phyloP scores from a whole-genome alignment of 2,113 vertebrate species.

The Xenotilapia caudafasciata region DNA sequence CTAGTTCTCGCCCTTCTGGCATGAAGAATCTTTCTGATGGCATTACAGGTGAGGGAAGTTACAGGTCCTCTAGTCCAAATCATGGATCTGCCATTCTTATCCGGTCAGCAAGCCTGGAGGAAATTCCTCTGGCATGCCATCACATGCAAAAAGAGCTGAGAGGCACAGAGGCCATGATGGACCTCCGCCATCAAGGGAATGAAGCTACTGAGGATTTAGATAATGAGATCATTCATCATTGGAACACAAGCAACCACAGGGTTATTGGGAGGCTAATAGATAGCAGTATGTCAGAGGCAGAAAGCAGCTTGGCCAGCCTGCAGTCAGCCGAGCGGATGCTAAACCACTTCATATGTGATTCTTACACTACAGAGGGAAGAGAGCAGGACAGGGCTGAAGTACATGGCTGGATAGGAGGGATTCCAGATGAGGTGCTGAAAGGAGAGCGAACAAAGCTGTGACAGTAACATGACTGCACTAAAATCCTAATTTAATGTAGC shows the following conservation, averaged over 20 bases:
- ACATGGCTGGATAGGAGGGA: constrained; percentile 13
- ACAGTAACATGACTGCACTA: neutral
- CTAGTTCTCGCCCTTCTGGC: neutral
- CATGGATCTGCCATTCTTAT: constrained; percentile 53
- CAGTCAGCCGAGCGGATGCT: constrained; percentile 65
- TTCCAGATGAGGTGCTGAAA: constrained; percentile 35
- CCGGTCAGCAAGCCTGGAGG: constrained; percentile 71
- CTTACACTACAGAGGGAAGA: constrained; percentile 1
- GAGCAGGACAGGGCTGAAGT: constrained; percentile 3
- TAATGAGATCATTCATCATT: constrained; percentile 62
- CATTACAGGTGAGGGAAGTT: constrained; percentile 9
- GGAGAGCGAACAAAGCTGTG: constrained; percentile 54
- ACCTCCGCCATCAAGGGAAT: constrained; percentile 49
- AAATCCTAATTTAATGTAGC: neutral
- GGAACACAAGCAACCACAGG: constrained; percentile 32
- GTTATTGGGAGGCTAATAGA: neutral
- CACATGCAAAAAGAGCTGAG: constrained; percentile 46
- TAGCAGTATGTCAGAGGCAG: neutral
- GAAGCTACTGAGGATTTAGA: constrained; percentile 30
- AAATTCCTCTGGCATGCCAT: constrained; percentile 51
- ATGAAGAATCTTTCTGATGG: constrained; percentile 29
- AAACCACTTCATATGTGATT: constrained; percentile 52
- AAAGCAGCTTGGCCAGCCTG: constrained; percentile 11
- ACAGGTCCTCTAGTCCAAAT: constrained; percentile 29
- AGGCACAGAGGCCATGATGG: constrained; percentile 62